A percentile compares a stretch with the other conserved stretches of the same genome.
phyloP scores from a whole-genome alignment of 1,140 invertebrate genomes.

The Leptopilina boulardi region DNA sequence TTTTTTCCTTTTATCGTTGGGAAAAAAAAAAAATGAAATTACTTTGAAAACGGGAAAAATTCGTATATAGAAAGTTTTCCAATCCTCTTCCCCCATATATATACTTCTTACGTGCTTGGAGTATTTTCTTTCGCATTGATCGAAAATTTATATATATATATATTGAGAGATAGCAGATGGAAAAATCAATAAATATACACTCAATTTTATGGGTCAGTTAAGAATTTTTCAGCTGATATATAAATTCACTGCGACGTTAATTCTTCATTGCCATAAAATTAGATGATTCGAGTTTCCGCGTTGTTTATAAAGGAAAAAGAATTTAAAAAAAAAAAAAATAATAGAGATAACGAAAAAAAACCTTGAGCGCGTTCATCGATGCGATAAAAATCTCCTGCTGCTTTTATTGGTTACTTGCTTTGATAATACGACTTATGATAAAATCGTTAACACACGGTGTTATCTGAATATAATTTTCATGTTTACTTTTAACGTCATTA shows the following conservation, averaged over 20 bases:
- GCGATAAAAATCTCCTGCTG: constrained; percentile 15
- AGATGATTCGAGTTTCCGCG: background rate
- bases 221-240: background rate
- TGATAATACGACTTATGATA: background rate
- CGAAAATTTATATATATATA: background rate
- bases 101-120: constrained; percentile 29
- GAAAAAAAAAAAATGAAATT: background rate
- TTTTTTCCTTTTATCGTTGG: background rate
- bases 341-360: background rate
- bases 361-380: constrained; percentile 6
- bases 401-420: background rate
- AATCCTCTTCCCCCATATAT: background rate
- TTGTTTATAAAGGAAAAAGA: no score
- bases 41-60: background rate
- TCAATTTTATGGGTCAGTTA: constrained; percentile 12
- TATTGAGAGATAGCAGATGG: background rate
- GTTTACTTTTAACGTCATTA: no score
- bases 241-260: background rate
- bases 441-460: background rate
- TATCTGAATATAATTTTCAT: no score
- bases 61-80: background rate
- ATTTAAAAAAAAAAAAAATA: background rate
- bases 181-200: background rate
- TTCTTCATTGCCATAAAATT: background rate
- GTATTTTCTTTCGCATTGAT: constrained; percentile 41